These are phyloP conservation scores for Ptiloglossa arizonensis DNA, from an alignment of 1,140 invertebrate genomes.

Conservation along the genomic window DNA sequence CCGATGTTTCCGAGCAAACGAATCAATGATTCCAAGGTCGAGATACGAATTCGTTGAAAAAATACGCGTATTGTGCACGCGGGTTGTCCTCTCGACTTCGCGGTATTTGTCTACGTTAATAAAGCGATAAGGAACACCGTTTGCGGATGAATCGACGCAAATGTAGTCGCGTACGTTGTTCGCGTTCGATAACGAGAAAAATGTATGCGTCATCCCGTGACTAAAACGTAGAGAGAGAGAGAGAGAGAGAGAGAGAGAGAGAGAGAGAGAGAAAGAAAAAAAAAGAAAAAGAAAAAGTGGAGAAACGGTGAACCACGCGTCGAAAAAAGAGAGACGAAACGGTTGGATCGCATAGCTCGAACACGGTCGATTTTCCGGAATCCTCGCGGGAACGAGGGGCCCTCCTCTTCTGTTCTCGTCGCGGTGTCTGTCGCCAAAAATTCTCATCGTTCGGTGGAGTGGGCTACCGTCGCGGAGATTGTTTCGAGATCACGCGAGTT, in stretches of 20 bases:
- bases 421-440: conserved; percentile 4
- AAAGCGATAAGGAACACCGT: neutral
- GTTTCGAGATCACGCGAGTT: conserved; percentile 25
- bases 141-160: neutral
- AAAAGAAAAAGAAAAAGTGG: conserved; percentile 1
- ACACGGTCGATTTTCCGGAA: neutral
- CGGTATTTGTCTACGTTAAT: too few species aligned
- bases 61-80: too few species aligned
- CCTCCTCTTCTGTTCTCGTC: neutral
- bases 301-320: neutral
- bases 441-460: neutral
- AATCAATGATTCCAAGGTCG: too few species aligned
- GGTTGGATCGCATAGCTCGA: too few species aligned
- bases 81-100: too few species aligned
- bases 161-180: neutral
- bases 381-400: neutral
- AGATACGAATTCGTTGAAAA: too few species aligned
- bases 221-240: neutral
- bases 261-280: too few species aligned
- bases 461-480: conserved; percentile 8
- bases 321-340: neutral
- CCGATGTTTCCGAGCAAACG: too few species aligned
- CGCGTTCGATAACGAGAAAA: neutral
- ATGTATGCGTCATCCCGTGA: too few species aligned
- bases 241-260: too few species aligned